These are phyloP conservation scores for Epiblema foenella DNA, from an alignment of 2,888 invertebrate species.

Conservation along the genomic window DNA sequence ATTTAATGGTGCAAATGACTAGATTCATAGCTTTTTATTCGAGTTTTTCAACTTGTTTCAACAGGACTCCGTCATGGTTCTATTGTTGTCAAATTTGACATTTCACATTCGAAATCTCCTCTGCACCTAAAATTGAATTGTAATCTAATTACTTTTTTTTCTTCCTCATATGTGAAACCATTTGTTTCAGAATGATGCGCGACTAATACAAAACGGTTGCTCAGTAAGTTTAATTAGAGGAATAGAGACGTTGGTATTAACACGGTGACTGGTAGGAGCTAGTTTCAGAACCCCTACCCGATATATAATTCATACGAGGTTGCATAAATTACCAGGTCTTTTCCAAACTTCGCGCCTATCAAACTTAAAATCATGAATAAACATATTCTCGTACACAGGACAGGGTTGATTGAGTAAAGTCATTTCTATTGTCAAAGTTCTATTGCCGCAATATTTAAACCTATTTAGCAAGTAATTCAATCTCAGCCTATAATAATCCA, in stretches of 20 bases:
- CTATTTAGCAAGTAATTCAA: no score
- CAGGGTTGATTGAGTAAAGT: background rate
- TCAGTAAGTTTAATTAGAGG: background rate
- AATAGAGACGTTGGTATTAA: background rate
- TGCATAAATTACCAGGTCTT: slow-evolving; percentile 35
- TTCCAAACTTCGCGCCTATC: slow-evolving; percentile 19
- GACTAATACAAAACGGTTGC: background rate
- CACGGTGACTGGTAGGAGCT: background rate
- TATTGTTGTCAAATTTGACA: no score
- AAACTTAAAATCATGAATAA: slow-evolving; percentile 40
- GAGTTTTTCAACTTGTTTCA: no score
- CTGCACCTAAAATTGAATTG: background rate
- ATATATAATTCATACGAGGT: slow-evolving; percentile 34
- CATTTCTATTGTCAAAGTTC: slow-evolving; percentile 2
- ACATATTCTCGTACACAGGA: slow-evolving; percentile 17
- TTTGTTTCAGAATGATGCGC: background rate
- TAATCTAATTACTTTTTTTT: no score
- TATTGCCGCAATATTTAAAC: background rate
- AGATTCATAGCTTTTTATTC: no score
- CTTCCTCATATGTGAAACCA: background rate
- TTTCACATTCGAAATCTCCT: no score
- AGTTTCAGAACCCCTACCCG: slow-evolving; percentile 17
- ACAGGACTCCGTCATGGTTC: no score
- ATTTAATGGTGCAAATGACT: no score
- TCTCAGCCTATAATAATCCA: no score